Conservation (phyloP, 2,113 vertebrate genomes). For the Geococcyx californianus region DNA sequence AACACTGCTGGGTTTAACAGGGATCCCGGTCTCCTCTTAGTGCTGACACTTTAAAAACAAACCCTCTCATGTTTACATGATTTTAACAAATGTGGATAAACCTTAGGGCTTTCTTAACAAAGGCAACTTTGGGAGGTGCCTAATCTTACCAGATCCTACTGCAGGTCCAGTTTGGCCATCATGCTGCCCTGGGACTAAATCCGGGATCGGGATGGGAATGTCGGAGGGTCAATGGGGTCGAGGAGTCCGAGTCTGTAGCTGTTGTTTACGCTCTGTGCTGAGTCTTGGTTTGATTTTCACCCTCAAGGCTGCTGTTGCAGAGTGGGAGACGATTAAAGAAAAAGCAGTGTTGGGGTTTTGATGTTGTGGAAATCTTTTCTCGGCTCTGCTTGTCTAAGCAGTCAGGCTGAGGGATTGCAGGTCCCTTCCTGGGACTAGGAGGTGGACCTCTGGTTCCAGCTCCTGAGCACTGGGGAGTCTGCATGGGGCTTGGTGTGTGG, state of each 20-base stretch:
- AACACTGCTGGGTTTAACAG: neutral
- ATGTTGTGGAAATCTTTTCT: neutral
- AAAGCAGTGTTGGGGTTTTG: neutral
- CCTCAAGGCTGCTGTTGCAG: rapidly evolving
- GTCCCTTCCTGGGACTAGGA: neutral
- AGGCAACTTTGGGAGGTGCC: neutral
- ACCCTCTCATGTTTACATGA: rapidly evolving
- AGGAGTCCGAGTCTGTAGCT: neutral
- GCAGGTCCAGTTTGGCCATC: rapidly evolving
- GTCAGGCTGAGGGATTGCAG: neutral
- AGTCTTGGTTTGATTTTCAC: neutral
- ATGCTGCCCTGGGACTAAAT: neutral
- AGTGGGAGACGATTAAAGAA: neutral
- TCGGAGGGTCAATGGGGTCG: neutral
- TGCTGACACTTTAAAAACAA: neutral
- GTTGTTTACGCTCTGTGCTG: neutral
- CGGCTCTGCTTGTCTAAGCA: neutral
- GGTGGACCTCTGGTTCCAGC: neutral
- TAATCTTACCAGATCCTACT: neutral
- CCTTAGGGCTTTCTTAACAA: neutral
- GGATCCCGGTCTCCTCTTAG: neutral
- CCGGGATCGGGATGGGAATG: neutral
- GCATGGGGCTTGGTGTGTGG: neutral
- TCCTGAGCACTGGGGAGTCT: neutral
- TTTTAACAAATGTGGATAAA: neutral